Percentiles rank a stretch among this genome's conserved stretches.
phyloP scores from a whole-genome alignment of 2,113 vertebrate species.

The Carassius carassius region DNA sequence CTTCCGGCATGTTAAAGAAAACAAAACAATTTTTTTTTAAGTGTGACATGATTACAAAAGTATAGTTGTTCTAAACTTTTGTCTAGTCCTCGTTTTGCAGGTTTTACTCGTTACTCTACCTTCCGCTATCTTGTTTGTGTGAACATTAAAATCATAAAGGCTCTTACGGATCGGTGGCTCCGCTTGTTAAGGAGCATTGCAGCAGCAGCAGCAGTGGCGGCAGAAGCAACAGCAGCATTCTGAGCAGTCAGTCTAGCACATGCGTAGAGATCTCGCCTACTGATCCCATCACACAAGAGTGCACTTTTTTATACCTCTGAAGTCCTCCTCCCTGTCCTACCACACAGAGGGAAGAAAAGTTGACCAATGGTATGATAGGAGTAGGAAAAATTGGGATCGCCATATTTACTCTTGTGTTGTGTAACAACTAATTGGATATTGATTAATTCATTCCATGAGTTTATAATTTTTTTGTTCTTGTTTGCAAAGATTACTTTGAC shows the following conservation, averaged over 20 bases:
- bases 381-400: neutral
- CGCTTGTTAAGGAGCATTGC: neutral
- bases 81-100: neutral
- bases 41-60: neutral
- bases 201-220: neutral
- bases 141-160: neutral
- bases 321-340: neutral
- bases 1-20: no score
- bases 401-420: neutral
- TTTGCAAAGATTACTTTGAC: conserved; percentile 1
- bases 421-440: neutral
- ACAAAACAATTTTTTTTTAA: no score
- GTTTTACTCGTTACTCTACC: neutral
- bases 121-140: neutral
- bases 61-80: neutral
- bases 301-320: neutral
- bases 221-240: neutral
- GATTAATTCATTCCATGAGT: neutral
- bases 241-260: neutral
- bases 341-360: neutral
- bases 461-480: neutral
- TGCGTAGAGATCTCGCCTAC: neutral
- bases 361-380: neutral
- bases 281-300: neutral
- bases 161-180: conserved; percentile 29